Conservation (phyloP, 1,140 invertebrate species). For the Acarapis woodi region DNA sequence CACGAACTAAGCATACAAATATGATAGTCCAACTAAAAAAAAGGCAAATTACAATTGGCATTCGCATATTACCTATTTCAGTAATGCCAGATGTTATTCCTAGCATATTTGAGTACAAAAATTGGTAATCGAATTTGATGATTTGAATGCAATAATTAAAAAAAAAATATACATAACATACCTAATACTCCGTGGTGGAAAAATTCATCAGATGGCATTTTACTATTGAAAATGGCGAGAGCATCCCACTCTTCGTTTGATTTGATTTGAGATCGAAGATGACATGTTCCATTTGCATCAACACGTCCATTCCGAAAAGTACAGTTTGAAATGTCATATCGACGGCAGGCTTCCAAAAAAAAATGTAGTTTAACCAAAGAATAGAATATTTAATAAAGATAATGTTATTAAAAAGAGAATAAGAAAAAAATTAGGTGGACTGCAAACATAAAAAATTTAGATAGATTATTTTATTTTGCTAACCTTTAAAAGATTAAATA, state of each 20-base stretch:
- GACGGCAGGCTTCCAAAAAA: constrained; percentile 12
- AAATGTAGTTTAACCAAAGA: too few species aligned
- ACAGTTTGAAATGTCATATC: constrained; percentile 18
- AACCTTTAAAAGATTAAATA: neutral
- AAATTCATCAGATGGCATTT: constrained; percentile 12
- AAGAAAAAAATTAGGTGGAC: neutral
- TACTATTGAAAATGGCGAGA: neutral
- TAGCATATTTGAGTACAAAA: constrained; percentile 25
- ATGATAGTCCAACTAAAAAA: constrained; percentile 75
- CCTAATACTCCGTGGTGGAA: constrained; percentile 8
- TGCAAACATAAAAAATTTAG: neutral
- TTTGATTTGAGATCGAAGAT: constrained; percentile 5
- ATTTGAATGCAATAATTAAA: neutral
- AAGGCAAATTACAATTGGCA: constrained; percentile 79
- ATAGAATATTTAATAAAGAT: neutral
- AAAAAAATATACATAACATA: neutral
- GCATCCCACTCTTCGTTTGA: neutral
- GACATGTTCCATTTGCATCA: constrained; percentile 12
- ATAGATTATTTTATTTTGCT: neutral
- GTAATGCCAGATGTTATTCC: constrained; percentile 58
- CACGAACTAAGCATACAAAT: constrained; percentile 91
- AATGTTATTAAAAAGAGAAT: neutral
- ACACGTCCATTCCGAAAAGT: constrained; percentile 16
- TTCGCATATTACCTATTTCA: constrained; percentile 48
- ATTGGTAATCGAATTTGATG: neutral